These are phyloP conservation scores for Panthera uncia DNA, from an alignment of 2,113 vertebrate genomes.

Conservation along the genomic window DNA sequence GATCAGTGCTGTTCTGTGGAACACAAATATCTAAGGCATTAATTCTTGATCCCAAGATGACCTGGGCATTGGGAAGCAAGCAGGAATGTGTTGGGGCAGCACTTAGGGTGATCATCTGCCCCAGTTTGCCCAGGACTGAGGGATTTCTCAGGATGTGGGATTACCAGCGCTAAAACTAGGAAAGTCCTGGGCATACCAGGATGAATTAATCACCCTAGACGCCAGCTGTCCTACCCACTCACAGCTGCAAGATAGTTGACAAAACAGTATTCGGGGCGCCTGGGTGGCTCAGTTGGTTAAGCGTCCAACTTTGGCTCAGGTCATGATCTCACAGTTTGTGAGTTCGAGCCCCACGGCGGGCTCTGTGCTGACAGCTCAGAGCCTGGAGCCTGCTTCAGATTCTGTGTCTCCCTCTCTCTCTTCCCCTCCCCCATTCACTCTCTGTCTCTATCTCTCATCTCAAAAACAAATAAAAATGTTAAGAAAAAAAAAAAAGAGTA, in stretches of 20 bases:
- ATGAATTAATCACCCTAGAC: neutral
- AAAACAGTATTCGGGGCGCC: neutral
- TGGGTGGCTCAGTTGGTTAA: neutral
- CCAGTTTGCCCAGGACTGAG: neutral
- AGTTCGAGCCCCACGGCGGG: too few species aligned
- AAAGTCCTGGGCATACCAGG: neutral
- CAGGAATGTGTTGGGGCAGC: neutral
- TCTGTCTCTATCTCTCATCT: neutral
- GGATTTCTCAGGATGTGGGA: neutral
- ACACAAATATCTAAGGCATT: neutral
- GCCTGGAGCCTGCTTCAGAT: neutral
- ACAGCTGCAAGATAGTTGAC: neutral
- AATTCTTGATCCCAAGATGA: neutral
- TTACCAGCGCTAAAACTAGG: neutral
- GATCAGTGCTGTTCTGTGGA: neutral
- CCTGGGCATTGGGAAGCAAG: neutral
- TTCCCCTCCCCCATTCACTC: neutral
- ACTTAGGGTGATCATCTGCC: neutral
- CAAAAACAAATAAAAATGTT: neutral
- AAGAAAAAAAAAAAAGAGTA: neutral
- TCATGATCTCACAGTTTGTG: neutral
- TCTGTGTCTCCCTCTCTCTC: neutral
- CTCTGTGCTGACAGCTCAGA: too few species aligned
- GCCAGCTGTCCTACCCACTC: neutral
- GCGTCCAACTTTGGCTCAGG: neutral